A percentile compares a stretch with the other conserved stretches of the same genome.
Evolutionary conservation across 1,140 invertebrate species (phyloP).

Genomic region (Diachasma alloeum): DNA sequence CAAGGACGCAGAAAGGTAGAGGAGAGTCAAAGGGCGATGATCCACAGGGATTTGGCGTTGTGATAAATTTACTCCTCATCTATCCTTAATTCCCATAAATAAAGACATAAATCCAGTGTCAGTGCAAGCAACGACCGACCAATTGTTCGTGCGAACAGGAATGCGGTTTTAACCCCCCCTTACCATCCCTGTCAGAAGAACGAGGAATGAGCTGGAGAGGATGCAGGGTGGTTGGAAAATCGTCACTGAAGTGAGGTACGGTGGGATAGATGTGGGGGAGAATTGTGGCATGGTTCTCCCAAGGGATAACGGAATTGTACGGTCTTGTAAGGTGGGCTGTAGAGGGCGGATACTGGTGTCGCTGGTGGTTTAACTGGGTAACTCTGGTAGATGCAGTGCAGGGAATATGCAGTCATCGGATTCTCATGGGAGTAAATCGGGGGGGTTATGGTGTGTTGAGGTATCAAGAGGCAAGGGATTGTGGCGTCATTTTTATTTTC

Average conservation of each 20-base stretch:
- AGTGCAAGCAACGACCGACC: neutral
- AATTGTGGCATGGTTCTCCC: neutral
- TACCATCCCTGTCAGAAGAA: neutral
- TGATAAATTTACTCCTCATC: neutral
- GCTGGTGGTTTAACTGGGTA: constrained; percentile 4
- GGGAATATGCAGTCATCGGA: constrained; percentile 1
- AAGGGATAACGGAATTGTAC: neutral
- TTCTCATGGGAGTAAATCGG: constrained; percentile 5
- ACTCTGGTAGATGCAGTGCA: neutral
- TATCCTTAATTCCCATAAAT: constrained; percentile 4
- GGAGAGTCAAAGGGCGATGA: neutral
- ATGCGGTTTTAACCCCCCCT: neutral
- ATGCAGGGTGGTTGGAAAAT: neutral
- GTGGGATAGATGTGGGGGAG: neutral
- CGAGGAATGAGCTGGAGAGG: neutral
- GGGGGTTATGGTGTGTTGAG: neutral
- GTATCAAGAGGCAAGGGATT: neutral
- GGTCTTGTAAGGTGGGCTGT: constrained; percentile 10
- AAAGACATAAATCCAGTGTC: neutral
- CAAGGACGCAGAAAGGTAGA: neutral
- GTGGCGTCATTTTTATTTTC: neutral
- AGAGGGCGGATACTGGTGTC: neutral
- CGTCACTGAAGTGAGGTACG: neutral
- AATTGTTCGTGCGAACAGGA: constrained; percentile 4
- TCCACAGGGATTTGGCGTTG: neutral